Evolutionary conservation across 2,113 vertebrate species (phyloP), one percentile per base, ranked within the genome.

Genomic region (Tylochromis polylepis): DNA sequence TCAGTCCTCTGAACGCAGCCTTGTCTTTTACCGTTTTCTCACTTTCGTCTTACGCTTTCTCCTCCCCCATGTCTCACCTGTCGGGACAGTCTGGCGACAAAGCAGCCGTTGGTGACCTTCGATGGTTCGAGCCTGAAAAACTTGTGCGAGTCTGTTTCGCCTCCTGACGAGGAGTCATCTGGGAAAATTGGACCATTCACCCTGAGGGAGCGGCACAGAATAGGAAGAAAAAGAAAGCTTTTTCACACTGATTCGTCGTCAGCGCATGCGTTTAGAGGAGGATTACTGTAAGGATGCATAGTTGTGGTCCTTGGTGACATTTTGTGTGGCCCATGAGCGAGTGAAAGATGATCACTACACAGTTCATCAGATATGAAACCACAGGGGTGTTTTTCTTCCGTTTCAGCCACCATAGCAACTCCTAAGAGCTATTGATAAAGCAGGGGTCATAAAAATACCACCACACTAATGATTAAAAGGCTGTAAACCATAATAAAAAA

Each of bases 61-160:
- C 11, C n/a, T n/a, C 11, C 58, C 12, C 10, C 11, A 11, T 31
- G 22, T 56, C 96, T 97, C 96, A 99, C 98, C 97, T 98, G 96
- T 93, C 97, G 95, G 87, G 95, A 96, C 85, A 99, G 88, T 87
- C 98, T 84, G 41, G 98, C 97, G n/a, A 98, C 49, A 87, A 99
- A 99, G 94, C 97, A 99, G 88, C 97, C 96, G 46, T 98, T 98
- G 88, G 95, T 97, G 91, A 93, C 75, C 84, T 96, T 94, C 1
- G 97, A 98, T 4, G 96, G 96, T 80, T 97, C 93, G 8, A 96
- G 84, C 89, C 94, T 97, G 95, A 99, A 97, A 95, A 97, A 98
- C 7, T 82, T 95, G 82, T n/a, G 27, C 1, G 92, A 87, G 27
- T 97, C 95, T 9, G 51, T 5, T 8, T 88, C 14, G 88, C 88